A percentile compares a stretch with the other conserved stretches of the same genome.
phyloP scores from a whole-genome alignment of 2,113 vertebrate species.

The Mormyrus lacerda region DNA sequence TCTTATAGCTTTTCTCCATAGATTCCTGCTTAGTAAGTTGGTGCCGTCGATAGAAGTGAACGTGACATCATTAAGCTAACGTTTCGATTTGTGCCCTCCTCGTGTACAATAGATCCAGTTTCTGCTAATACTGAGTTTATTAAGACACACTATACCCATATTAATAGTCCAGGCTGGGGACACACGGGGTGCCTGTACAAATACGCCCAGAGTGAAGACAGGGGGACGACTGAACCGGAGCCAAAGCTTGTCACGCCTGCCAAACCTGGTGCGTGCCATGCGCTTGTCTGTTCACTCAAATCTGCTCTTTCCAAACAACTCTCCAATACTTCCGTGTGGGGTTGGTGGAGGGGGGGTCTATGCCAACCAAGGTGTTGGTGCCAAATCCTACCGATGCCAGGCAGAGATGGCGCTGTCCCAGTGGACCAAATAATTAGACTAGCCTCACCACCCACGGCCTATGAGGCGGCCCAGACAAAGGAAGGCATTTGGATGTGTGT shows the following conservation, averaged over 20 bases:
- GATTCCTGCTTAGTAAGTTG: neutral
- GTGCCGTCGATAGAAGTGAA: neutral
- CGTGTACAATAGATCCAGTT: constrained; percentile 10
- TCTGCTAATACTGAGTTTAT: constrained; percentile 22
- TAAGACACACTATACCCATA: constrained; percentile 29
- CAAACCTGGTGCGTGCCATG: constrained; percentile 32
- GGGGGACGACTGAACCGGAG: neutral
- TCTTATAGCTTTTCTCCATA: neutral
- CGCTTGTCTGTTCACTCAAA: constrained; percentile 36
- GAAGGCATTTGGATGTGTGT: constrained; percentile 59
- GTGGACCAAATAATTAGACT: constrained; percentile 66
- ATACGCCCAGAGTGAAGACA: constrained; percentile 17
- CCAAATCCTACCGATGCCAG: constrained; percentile 64
- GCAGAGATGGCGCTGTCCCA: constrained; percentile 63
- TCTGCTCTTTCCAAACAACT: constrained; percentile 27
- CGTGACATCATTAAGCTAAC: neutral
- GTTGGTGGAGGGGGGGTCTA: constrained; percentile 18
- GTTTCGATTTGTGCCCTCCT: neutral
- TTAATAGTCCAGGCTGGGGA: constrained; percentile 12
- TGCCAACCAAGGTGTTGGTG: constrained; percentile 55
- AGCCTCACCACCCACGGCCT: constrained; percentile 58
- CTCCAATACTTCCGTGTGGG: constrained; percentile 9
- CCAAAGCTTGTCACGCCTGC: constrained; percentile 17
- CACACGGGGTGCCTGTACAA: constrained; percentile 14
- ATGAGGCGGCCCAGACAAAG: constrained; percentile 62